A percentile compares a stretch with the other conserved stretches of the same genome.
Evolutionary conservation across 92 coral and sea anemone species (phyloP).

Genomic region (Palythoa grandiflora): DNA sequence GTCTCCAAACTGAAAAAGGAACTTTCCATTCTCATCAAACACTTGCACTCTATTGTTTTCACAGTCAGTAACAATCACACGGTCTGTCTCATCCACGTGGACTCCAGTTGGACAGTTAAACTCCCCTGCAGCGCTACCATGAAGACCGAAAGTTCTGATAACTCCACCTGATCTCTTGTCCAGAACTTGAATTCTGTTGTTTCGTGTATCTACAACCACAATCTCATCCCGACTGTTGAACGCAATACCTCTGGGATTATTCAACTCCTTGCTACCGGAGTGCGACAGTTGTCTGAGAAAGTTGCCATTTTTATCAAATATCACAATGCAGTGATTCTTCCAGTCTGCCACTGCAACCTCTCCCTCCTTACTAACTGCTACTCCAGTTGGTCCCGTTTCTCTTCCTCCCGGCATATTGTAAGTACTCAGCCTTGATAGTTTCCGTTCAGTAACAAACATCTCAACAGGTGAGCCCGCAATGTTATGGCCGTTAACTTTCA

Average conservation of each 20-base stretch:
- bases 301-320: conserved; percentile 45
- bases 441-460: neutral
- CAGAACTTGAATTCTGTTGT: conserved; percentile 54
- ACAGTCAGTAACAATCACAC: conserved; percentile 46
- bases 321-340: conserved; percentile 41
- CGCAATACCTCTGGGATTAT: conserved; percentile 1
- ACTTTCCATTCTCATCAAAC: conserved; percentile 47
- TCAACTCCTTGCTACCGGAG: conserved; percentile 21
- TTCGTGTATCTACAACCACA: conserved; percentile 22
- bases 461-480: conserved; percentile 17
- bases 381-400: neutral
- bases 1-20: conserved; percentile 9
- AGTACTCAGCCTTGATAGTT: conserved; percentile 3
- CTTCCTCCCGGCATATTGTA: neutral
- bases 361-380: conserved; percentile 54
- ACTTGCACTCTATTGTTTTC: conserved; percentile 55
- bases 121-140: conserved; percentile 49
- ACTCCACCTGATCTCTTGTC: conserved; percentile 50
- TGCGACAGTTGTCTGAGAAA: conserved; percentile 38
- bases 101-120: conserved; percentile 48
- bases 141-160: conserved; percentile 39
- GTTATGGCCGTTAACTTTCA: too few species aligned
- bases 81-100: conserved; percentile 49
- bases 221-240: conserved; percentile 3
- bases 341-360: conserved; percentile 46